A percentile compares a stretch with the other conserved stretches of the same genome.
phyloP scores from a whole-genome alignment of 2,797 vertebrate genomes.

The Manis javanica region DNA sequence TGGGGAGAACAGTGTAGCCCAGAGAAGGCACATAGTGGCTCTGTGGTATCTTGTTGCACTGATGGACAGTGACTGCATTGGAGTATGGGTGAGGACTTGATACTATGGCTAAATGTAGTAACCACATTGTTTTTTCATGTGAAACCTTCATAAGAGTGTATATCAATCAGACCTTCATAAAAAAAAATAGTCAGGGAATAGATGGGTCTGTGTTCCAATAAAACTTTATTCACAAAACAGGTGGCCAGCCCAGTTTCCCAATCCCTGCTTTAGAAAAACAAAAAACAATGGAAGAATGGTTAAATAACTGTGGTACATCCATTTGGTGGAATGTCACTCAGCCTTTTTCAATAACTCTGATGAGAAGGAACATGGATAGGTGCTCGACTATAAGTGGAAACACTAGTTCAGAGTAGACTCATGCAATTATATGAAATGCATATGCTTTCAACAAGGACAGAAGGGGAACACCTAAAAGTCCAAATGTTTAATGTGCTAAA shows the following conservation, averaged over 20 bases:
- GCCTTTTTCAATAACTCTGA: neutral
- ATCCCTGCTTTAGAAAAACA: neutral
- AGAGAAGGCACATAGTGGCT: too few species aligned
- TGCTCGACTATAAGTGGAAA: neutral
- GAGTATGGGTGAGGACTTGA: too few species aligned
- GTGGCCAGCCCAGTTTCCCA: neutral
- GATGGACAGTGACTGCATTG: too few species aligned
- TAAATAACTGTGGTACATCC: neutral
- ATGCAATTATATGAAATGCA: neutral
- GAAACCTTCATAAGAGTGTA: too few species aligned
- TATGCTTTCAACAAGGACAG: constrained; percentile 29
- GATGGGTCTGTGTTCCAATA: constrained; percentile 21
- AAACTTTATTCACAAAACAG: constrained; percentile 63
- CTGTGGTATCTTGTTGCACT: too few species aligned
- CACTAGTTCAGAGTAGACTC: constrained; percentile 4
- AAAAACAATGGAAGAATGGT: neutral
- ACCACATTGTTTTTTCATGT: too few species aligned
- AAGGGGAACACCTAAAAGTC: neutral
- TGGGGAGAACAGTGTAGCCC: too few species aligned
- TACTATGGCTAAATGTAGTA: too few species aligned
- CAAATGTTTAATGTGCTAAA: neutral
- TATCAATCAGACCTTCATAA: too few species aligned
- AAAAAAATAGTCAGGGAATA: neutral
- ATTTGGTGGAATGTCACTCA: neutral
- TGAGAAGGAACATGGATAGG: constrained; percentile 1